phyloP scores from a whole-genome alignment of 1,140 invertebrate species.

The Apolygus lucorum region DNA sequence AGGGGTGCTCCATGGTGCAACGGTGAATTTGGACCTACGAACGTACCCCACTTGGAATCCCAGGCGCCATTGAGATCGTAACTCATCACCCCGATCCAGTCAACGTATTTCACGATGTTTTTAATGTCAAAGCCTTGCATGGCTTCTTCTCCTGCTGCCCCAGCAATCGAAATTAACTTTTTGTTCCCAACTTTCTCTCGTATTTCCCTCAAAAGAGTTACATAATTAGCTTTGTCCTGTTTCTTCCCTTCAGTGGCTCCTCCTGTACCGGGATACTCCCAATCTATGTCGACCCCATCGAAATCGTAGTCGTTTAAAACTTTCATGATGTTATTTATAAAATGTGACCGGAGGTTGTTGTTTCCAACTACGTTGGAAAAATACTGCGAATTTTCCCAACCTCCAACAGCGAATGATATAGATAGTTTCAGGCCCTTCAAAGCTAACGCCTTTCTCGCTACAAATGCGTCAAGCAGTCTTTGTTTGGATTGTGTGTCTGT shows the following conservation, averaged over 20 bases:
- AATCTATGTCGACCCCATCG: constrained; percentile 52
- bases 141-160: constrained; percentile 29
- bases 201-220: constrained; percentile 29
- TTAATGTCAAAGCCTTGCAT: constrained; percentile 29
- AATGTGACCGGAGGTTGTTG: constrained; percentile 42
- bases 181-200: constrained; percentile 25
- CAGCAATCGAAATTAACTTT: constrained; percentile 29
- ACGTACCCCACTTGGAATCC: constrained; percentile 32
- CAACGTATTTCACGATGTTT: constrained; percentile 28
- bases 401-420: constrained; percentile 47
- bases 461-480: constrained; percentile 14
- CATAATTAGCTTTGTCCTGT: constrained; percentile 31
- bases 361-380: constrained; percentile 46
- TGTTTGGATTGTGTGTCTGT: constrained; percentile 21
- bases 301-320: constrained; percentile 49
- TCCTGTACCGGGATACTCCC: constrained; percentile 47
- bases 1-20: constrained; percentile 27
- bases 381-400: constrained; percentile 42
- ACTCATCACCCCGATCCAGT: constrained; percentile 30
- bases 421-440: constrained; percentile 40
- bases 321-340: constrained; percentile 51
- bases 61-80: constrained; percentile 32
- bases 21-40: constrained; percentile 28
- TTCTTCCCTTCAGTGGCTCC: constrained; percentile 29
- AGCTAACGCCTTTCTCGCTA: constrained; percentile 19